These are phyloP conservation scores for Drosophila incognita DNA, from an alignment of 2,888 invertebrate genomes.

Conservation along the genomic window DNA sequence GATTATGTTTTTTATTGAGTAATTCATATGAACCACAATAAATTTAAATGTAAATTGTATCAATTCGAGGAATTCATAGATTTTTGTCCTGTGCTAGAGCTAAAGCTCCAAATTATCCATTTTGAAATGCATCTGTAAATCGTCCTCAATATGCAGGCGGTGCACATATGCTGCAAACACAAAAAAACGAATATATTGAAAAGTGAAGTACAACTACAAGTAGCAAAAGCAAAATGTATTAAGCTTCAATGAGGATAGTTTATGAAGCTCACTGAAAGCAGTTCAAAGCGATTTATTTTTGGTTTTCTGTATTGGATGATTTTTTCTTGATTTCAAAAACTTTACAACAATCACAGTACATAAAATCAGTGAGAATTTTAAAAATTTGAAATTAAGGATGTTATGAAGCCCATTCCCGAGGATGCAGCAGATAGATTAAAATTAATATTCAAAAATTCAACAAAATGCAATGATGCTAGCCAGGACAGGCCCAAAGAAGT, in stretches of 20 bases:
- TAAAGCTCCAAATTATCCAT: slow-evolving; percentile 13
- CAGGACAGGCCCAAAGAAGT: background rate
- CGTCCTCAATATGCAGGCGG: slow-evolving; percentile 9
- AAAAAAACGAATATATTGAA: background rate
- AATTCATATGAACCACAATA: background rate
- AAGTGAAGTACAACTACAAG: background rate
- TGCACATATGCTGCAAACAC: slow-evolving; percentile 37
- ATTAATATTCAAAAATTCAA: no score
- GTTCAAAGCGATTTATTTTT: background rate
- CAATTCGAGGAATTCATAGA: background rate
- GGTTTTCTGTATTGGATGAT: background rate
- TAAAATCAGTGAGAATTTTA: no score
- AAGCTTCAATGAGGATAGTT: background rate
- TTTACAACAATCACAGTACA: no score
- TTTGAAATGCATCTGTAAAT: background rate
- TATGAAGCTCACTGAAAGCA: background rate
- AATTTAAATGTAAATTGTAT: slow-evolving; percentile 4
- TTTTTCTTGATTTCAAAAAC: no score
- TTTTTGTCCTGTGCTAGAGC: background rate
- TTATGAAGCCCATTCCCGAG: no score
- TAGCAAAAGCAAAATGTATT: background rate
- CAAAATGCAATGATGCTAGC: no score
- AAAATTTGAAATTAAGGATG: no score
- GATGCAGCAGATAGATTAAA: no score
- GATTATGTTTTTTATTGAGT: background rate